Percentiles rank a stretch among this genome's conserved stretches.
These are phyloP conservation scores for Crambe crambe DNA, from an alignment of 37 sponge, comb jelly and placozoan genomes.

Conservation along the genomic window DNA sequence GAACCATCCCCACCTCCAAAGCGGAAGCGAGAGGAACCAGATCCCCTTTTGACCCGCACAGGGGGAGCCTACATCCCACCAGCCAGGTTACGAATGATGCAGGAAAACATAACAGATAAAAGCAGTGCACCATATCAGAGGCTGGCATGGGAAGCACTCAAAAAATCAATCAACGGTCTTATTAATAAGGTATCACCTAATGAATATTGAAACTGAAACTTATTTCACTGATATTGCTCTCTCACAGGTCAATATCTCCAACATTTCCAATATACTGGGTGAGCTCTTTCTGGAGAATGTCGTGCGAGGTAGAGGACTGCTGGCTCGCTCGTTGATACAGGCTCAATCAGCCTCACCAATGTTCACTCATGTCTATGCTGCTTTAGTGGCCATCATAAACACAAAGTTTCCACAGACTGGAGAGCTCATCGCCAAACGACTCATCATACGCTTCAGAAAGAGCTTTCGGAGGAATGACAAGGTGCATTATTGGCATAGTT, in stretches of 20 bases:
- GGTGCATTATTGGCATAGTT: slow-evolving; percentile 23
- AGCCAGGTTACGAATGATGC: slow-evolving; percentile 91
- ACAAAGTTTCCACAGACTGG: slow-evolving; percentile 97
- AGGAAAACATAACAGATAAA: slow-evolving; percentile 90
- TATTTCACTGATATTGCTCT: background rate
- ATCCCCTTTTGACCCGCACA: slow-evolving; percentile 65
- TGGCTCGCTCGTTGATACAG: slow-evolving; percentile 86
- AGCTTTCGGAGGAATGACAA: slow-evolving; percentile 90
- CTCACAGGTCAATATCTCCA: slow-evolving; percentile 85
- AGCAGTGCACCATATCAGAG: slow-evolving; percentile 90
- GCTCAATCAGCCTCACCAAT: slow-evolving; percentile 93
- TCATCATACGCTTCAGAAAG: slow-evolving; percentile 84
- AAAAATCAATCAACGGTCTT: slow-evolving; percentile 97
- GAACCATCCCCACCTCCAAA: slow-evolving; percentile 17
- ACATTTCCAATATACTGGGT: slow-evolving; percentile 83
- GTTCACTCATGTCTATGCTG: slow-evolving; percentile 98
- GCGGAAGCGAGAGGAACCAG: slow-evolving; percentile 51
- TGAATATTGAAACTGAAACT: too few species aligned
- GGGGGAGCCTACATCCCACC: slow-evolving; percentile 99
- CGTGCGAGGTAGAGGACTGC: slow-evolving; percentile 91
- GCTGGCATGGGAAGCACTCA: slow-evolving; percentile 95
- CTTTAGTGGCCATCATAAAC: slow-evolving; percentile 93
- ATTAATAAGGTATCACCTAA: slow-evolving; percentile 92
- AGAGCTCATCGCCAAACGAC: slow-evolving; percentile 86
- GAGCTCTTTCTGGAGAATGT: slow-evolving; percentile 96